Percentiles rank a stretch among this genome's conserved stretches.
phyloP scores from a whole-genome alignment of 2,113 vertebrate genomes.

The Daphoenositta chrysoptera region DNA sequence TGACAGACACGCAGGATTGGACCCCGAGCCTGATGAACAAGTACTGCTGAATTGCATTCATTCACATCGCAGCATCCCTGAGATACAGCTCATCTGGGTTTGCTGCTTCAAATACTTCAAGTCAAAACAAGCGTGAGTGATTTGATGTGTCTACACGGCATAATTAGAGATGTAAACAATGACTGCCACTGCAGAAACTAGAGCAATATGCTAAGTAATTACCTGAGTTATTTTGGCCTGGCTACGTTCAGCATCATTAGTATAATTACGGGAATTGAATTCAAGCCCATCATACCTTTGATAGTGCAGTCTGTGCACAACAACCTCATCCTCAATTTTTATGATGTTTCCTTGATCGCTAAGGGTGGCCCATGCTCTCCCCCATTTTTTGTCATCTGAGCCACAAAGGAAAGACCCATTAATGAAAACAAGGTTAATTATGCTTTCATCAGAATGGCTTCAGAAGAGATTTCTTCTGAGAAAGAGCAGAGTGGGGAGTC shows the following conservation, averaged over 20 bases:
- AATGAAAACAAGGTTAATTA: slow-evolving; percentile 24
- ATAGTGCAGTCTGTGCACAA: neutral
- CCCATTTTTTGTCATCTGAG: neutral
- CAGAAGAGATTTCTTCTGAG: slow-evolving; percentile 5
- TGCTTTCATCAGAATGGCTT: neutral
- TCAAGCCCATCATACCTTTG: slow-evolving; percentile 15
- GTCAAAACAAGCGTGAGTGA: slow-evolving; percentile 55
- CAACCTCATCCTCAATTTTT: neutral
- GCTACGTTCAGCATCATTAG: slow-evolving; percentile 25
- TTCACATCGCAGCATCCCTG: neutral
- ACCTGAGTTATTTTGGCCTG: slow-evolving; percentile 48
- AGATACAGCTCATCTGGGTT: neutral
- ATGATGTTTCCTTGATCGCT: neutral
- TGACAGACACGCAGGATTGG: neutral
- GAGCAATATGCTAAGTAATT: slow-evolving; percentile 52
- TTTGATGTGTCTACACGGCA: neutral
- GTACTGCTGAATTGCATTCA: neutral
- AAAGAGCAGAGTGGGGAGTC: neutral
- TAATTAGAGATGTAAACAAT: slow-evolving; percentile 33
- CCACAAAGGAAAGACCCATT: neutral
- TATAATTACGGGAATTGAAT: neutral
- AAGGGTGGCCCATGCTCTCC: slow-evolving; percentile 1
- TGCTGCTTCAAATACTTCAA: slow-evolving; percentile 1
- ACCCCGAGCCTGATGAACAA: neutral
- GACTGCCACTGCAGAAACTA: slow-evolving; percentile 14